These are phyloP conservation scores for Andrena marginata DNA, from an alignment of 2,888 invertebrate genomes.

Conservation along the genomic window DNA sequence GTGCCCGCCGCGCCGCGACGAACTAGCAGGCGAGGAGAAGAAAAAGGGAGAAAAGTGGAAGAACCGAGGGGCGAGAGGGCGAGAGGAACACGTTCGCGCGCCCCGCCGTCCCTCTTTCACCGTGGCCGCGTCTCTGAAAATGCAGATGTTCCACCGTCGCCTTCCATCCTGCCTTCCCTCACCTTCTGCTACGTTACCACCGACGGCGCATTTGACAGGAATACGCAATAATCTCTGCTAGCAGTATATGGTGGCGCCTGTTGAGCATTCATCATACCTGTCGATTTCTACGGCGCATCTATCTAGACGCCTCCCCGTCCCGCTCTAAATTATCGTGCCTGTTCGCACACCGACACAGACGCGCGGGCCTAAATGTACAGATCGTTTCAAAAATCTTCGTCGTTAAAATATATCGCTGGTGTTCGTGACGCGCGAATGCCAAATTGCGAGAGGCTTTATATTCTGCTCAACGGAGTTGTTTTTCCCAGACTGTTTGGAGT, in stretches of 20 bases:
- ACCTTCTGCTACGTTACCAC: conserved; percentile 48
- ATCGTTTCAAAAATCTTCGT: conserved; percentile 26
- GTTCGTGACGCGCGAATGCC: not conserved
- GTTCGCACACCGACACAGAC: conserved; percentile 58
- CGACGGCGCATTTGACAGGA: conserved; percentile 74
- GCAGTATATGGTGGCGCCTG: conserved; percentile 72
- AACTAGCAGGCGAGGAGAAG: conserved; percentile 15
- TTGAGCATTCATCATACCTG: conserved; percentile 81
- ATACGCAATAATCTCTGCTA: conserved; percentile 78
- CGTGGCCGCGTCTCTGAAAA: conserved; percentile 53
- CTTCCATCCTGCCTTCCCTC: conserved; percentile 48
- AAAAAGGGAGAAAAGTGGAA: conserved; percentile 20
- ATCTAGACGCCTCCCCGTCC: conserved; percentile 79
- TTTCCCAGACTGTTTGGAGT: too few species aligned
- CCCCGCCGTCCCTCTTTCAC: conserved; percentile 37
- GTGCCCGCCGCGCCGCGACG: conserved; percentile 20
- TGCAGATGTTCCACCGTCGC: conserved; percentile 65
- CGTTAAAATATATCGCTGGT: not conserved
- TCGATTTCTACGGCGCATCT: conserved; percentile 79
- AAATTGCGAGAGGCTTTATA: too few species aligned
- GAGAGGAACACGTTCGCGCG: conserved; percentile 3
- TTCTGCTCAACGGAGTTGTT: too few species aligned
- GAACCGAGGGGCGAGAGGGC: not conserved
- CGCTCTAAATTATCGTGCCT: conserved; percentile 79
- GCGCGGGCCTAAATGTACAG: conserved; percentile 38